These are phyloP conservation scores for Maniola jurtina DNA, from an alignment of 1,140 invertebrate genomes.

Conservation along the genomic window DNA sequence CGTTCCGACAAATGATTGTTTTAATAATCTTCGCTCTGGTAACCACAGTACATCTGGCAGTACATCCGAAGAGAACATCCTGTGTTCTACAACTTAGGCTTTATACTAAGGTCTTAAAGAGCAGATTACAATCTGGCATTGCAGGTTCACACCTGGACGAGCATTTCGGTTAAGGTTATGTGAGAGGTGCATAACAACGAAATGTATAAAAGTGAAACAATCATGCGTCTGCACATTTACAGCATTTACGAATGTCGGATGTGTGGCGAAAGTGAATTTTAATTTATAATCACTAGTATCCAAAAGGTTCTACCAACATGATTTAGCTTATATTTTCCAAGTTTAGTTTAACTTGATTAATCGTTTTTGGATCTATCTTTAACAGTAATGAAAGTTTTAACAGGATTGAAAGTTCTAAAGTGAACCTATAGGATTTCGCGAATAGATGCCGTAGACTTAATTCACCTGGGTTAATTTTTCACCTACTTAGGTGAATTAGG, in stretches of 20 bases:
- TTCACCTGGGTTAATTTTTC: too few species aligned
- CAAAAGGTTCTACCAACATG: too few species aligned
- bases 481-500: too few species aligned
- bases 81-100: slow-evolving; percentile 8
- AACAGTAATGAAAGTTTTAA: too few species aligned
- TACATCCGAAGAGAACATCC: slow-evolving; percentile 21
- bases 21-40: slow-evolving; percentile 59
- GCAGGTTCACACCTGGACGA: slow-evolving; percentile 45
- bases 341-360: too few species aligned
- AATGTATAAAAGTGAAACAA: slow-evolving; percentile 33
- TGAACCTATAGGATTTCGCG: too few species aligned
- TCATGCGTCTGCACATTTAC: slow-evolving; percentile 19
- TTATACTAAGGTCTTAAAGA: slow-evolving; percentile 8
- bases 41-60: slow-evolving; percentile 32
- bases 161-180: slow-evolving; percentile 44
- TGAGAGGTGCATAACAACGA: slow-evolving; percentile 24
- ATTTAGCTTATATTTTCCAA: too few species aligned
- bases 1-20: slow-evolving; percentile 26
- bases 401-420: too few species aligned
- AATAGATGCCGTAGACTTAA: too few species aligned
- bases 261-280: slow-evolving; percentile 28
- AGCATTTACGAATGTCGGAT: slow-evolving; percentile 27
- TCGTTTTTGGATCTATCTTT: too few species aligned
- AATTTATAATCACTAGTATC: neutral
- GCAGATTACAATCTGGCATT: slow-evolving; percentile 3